A percentile compares a stretch with the other conserved stretches of the same genome.
Evolutionary conservation across 2,797 vertebrate genomes (phyloP).

Genomic region (Orestias chungarensis): DNA sequence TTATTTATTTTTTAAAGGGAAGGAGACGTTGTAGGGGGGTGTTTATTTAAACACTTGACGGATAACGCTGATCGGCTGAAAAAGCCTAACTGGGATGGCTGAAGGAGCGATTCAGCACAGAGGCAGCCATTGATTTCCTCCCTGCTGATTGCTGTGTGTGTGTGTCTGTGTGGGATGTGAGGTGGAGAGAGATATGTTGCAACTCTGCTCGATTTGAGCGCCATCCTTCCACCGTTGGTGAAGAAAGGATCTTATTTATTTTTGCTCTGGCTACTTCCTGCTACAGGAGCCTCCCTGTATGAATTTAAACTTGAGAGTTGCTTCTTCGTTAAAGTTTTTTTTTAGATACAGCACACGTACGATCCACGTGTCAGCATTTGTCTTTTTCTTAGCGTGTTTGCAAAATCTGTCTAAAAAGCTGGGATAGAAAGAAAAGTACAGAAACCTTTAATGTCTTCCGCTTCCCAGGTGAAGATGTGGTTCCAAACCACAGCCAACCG

Average conservation of each 20-base stretch:
- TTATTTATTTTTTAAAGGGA: too few species aligned
- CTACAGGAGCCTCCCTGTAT: background rate
- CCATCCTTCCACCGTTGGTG: slow-evolving; percentile 14
- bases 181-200: slow-evolving; percentile 51
- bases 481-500: too few species aligned
- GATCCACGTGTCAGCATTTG: too few species aligned
- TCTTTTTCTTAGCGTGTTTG: too few species aligned
- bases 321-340: background rate
- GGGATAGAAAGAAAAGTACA: background rate
- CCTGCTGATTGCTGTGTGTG: slow-evolving; percentile 28
- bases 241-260: slow-evolving; percentile 13
- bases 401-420: too few species aligned
- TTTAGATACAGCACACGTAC: background rate
- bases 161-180: slow-evolving; percentile 37
- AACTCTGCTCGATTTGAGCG: slow-evolving; percentile 40
- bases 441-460: background rate
- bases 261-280: background rate
- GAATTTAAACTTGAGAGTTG: background rate
- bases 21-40: slow-evolving; percentile 2
- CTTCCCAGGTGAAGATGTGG: background rate
- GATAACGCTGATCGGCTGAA: slow-evolving; percentile 12
- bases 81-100: slow-evolving; percentile 10
- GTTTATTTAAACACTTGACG: slow-evolving; percentile 28
- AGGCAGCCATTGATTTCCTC: slow-evolving; percentile 54
- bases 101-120: slow-evolving; percentile 24